Base-by-base conservation (phyloP, 2,797 vertebrate species). In the Alca torda region DNA sequence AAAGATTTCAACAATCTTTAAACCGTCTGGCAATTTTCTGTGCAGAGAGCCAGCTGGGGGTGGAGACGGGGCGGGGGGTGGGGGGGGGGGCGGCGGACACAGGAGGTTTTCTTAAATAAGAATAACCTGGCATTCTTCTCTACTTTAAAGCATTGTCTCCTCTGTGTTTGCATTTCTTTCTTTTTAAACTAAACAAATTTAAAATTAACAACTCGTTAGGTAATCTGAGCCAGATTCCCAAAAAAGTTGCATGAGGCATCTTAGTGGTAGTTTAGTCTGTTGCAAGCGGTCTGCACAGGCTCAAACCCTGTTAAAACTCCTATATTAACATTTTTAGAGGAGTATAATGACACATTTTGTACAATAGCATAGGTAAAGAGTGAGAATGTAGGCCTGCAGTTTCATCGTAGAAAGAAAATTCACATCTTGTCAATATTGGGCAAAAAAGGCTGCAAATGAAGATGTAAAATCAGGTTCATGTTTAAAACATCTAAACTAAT, bases 401-500 rank as follows among this genome's bases (percentile, higher is more conserved):
- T 93, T 93, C 48, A 78, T 4, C 37, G 51, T 54, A 33, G 67
- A 68, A 91, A 93, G 50, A 93, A 97, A 97, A 95, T 61, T 95
- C 93, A 65, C 37, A 73, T 87, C 81, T 70, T 96, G 69, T 90
- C 92, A 93, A 91, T 94, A 93, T 33, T 59, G 57, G 45, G 46
- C 1, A 39, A 81, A 97, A 93, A 94, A 89, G 65, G 11, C 65
- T 93, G 20, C 88, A 97, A 93, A 95, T 96, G 69, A 96, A 97
- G 92, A 95, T 74, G 60, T 37, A 96, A 90, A 96, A 95, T 95
- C 82, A 88, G 53, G 61, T 95, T 97, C 93, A 96, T 96, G 85
- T 97, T 97, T 97, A 94, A 97, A 97, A 97, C 74, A 96, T 96
- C 80, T 77, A 92, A 96, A 96, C 74, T 95, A 95, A 95, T 93